A percentile compares a stretch with the other conserved stretches of the same genome.
Conservation (phyloP, 2,797 vertebrate species). For the Oophaga sylvatica region DNA sequence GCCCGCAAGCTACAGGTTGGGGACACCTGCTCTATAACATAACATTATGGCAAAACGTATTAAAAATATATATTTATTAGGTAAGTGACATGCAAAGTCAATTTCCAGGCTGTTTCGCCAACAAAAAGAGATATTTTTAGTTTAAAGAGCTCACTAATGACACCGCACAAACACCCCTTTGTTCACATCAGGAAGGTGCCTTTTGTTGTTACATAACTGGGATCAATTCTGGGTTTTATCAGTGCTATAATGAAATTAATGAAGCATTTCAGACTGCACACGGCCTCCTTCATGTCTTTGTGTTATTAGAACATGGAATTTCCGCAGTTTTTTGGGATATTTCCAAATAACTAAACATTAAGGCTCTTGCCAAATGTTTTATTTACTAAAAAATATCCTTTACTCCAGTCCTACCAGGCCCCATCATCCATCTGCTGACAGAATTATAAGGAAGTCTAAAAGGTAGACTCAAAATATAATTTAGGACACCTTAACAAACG, state of each 20-base stretch:
- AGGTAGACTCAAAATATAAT: background rate
- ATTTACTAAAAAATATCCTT: background rate
- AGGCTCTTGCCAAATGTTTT: background rate
- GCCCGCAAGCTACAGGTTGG: no score
- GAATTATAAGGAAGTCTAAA: background rate
- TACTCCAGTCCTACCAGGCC: background rate
- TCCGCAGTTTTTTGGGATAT: background rate
- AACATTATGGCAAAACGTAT: background rate
- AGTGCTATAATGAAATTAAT: conserved; percentile 1
- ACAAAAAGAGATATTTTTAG: conserved; percentile 43
- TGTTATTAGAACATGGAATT: background rate
- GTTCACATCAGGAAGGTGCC: background rate
- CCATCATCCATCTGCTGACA: background rate
- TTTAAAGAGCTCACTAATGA: background rate
- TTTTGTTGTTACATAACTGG: background rate
- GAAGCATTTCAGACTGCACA: background rate
- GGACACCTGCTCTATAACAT: background rate
- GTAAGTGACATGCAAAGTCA: conserved; percentile 21
- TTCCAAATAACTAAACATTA: background rate
- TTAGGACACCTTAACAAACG: background rate
- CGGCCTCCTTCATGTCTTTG: background rate
- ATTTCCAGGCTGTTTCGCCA: conserved; percentile 34
- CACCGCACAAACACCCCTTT: conserved; percentile 14
- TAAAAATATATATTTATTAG: background rate
- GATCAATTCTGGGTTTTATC: background rate